phyloP scores from a whole-genome alignment of 2,888 invertebrate species.

The Neoitamus cyanurus region DNA sequence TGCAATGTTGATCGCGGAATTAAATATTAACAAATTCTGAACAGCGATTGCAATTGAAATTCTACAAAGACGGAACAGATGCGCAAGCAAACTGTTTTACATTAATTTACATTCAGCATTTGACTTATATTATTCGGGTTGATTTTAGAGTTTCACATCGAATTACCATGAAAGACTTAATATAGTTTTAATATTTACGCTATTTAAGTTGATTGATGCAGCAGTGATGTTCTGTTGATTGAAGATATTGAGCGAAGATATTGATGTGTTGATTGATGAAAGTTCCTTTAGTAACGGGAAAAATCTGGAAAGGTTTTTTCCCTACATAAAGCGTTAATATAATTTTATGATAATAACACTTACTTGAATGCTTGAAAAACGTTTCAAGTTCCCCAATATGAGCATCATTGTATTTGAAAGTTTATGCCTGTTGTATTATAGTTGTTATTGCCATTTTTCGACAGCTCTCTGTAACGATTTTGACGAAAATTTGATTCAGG shows the following conservation, averaged over 20 bases:
- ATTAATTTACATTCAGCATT: background rate
- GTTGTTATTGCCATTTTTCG: no score
- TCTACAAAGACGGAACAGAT: background rate
- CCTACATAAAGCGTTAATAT: no score
- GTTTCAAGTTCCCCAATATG: no score
- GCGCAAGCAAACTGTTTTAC: background rate
- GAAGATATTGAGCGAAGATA: background rate
- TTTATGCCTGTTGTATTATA: no score
- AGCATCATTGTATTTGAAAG: no score
- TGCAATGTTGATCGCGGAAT: background rate
- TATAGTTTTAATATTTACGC: background rate
- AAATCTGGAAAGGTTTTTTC: no score
- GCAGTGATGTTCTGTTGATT: background rate
- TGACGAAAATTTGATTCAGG: background rate
- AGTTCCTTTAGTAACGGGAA: background rate
- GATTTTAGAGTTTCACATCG: background rate
- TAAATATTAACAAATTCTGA: background rate
- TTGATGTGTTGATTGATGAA: slow-evolving; percentile 12
- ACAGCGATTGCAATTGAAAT: background rate
- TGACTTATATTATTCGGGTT: background rate
- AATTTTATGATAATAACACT: no score
- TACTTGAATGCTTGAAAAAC: no score
- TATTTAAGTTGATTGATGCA: no score
- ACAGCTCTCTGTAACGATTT: background rate
- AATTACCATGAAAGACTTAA: background rate